Conservation (phyloP, 2,797 vertebrate species). For the Hapalemur alaotrensis region DNA sequence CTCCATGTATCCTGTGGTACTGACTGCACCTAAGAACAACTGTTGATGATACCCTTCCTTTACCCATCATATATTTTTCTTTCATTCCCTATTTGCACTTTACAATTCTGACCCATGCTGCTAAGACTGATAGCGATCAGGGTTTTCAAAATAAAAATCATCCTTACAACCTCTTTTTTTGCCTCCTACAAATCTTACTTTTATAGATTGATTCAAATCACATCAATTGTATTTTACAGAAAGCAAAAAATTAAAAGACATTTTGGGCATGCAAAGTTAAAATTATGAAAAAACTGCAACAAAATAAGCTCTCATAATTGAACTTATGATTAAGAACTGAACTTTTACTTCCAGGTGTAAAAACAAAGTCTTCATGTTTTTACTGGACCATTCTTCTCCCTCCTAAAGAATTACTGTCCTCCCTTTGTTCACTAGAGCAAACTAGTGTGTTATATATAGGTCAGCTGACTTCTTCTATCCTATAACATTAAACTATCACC, state of each 20-base stretch:
- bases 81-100: not conserved
- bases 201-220: not conserved
- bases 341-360: conserved; percentile 29
- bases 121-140: not conserved
- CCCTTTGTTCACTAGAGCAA: not conserved
- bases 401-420: not conserved
- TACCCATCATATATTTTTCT: not conserved
- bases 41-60: not conserved
- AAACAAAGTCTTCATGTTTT: not conserved
- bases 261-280: not conserved
- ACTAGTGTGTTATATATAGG: not conserved
- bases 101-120: not conserved
- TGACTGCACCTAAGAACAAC: not conserved
- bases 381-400: not conserved
- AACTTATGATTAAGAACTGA: conserved; percentile 34
- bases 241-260: not conserved
- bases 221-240: not conserved
- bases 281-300: conserved; percentile 10
- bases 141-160: not conserved
- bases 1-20: not conserved
- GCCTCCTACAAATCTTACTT: conserved; percentile 11
- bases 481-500: not conserved
- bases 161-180: not conserved
- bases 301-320: conserved; percentile 1
- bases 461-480: not conserved